phyloP scores from a whole-genome alignment of 2,888 invertebrate species.

The Drosophila nigritarsus region DNA sequence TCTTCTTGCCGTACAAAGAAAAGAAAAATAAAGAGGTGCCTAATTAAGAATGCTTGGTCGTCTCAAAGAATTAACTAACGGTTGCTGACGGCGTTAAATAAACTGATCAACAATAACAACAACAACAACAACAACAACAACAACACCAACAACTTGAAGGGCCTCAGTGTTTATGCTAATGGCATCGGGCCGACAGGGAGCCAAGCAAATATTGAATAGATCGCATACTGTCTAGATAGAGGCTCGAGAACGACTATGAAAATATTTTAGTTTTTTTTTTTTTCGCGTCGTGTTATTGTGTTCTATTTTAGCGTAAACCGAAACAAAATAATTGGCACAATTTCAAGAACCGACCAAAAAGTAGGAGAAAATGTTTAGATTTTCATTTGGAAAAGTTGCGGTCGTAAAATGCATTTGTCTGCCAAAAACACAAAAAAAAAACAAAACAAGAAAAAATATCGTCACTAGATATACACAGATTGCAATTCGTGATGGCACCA shows the following conservation, averaged over 20 bases:
- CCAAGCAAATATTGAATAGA: constrained; percentile 37
- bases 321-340: constrained; percentile 71
- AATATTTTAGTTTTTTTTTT: background rate
- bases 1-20: constrained; percentile 7
- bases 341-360: constrained; percentile 50
- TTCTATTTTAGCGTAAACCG: constrained; percentile 61
- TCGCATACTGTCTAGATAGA: constrained; percentile 42
- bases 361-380: constrained; percentile 44
- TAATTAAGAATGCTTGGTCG: constrained; percentile 61
- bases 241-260: background rate
- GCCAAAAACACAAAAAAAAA: constrained; percentile 19
- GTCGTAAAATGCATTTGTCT: constrained; percentile 42
- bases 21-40: constrained; percentile 31
- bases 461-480: constrained; percentile 2
- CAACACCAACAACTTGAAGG: constrained; percentile 17
- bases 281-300: constrained; percentile 52
- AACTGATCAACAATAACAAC: constrained; percentile 35
- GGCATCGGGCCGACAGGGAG: constrained; percentile 38
- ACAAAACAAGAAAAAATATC: background rate
- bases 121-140: too few species aligned
- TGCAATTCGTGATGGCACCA: constrained; percentile 28
- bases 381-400: constrained; percentile 46
- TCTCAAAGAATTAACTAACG: constrained; percentile 52
- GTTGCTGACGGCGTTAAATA: constrained; percentile 37
- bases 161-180: constrained; percentile 38